Evolutionary conservation across 1,140 invertebrate species (phyloP).

Genomic region (Pteromalus puparum): DNA sequence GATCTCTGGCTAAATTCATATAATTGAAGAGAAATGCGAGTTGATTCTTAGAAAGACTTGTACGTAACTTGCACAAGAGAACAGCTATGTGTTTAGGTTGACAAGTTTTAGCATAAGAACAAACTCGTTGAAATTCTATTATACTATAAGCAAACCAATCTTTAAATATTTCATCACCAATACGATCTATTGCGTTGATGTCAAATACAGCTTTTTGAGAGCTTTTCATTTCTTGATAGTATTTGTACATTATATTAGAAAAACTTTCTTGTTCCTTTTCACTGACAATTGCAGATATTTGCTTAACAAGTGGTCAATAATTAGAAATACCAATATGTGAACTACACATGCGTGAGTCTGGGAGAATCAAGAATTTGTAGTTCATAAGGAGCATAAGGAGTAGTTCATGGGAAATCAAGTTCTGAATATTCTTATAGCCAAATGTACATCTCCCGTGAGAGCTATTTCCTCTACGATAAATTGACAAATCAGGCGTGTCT

Average conservation of each 20-base stretch:
- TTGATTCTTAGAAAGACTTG: too few relatives aligned
- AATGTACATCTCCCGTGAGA: background rate
- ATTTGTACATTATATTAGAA: background rate
- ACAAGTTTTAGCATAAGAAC: background rate
- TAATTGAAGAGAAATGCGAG: background rate
- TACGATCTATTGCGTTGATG: background rate
- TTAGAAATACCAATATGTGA: background rate
- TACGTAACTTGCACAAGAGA: background rate
- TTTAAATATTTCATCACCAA: too few relatives aligned
- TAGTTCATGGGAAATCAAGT: background rate
- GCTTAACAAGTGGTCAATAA: conserved; percentile 1
- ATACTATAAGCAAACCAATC: background rate
- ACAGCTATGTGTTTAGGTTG: background rate
- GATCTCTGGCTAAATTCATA: background rate
- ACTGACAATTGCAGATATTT: background rate
- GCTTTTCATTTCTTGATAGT: conserved; percentile 1
- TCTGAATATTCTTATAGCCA: background rate
- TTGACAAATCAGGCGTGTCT: background rate
- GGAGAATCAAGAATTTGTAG: background rate
- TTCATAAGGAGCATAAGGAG: background rate
- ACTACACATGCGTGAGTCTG: background rate
- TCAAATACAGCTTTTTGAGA: background rate
- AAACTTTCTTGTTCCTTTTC: background rate
- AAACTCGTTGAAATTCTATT: background rate
- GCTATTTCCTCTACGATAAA: background rate